Evolutionary conservation across 2,888 invertebrate genomes (phyloP), one percentile per base, ranked within the genome.

Genomic region (Chironomus tentans): DNA sequence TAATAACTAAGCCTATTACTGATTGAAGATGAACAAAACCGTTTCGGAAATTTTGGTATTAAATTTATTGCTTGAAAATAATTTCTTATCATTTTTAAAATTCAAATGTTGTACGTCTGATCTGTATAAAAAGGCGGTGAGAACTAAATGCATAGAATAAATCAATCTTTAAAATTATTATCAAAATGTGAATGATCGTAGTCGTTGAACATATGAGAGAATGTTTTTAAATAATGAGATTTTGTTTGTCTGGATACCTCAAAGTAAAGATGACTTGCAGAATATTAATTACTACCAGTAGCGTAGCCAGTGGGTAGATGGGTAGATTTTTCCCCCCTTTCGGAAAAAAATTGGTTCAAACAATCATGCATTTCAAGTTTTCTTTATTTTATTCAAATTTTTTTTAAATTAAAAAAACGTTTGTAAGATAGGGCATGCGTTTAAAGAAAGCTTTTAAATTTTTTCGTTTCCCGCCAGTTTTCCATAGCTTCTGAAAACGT

Each of bases 1-100:
- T 85, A 79, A 80, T 90, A 87, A 77, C 89, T 89, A 3, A n/a
- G 76, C 77, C 15, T 78, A 78, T 3, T n/a, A 6, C 38, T 3
- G 18, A 56, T 47, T 6, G 38, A 7, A 4, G 69, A 46, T 10
- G 24, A 10, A 65, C n/a, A 18, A 4, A 21, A 21, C 12, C 21
- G 2, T 21, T 10, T 21, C 10, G 65, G 24, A 4, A 13, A 1
- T 18, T 6, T 18, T 15, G 56, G 6, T 12, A 56, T 6, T 15
- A 13, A 22, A 12, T 24, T 65, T 65, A 22, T 4, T 13, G 13
- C 13, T 7, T 22, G 10, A 10, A 24, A 7, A 65, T 3, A 65
- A 12, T 65, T 22, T 24, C 22, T 65, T 65, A 65, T 65, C 65
- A 65, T 65, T 24, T 62, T 65, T 12, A 3, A 7, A 15, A 7